Base-by-base conservation (phyloP, 2,888 invertebrate genomes). In the Epiperipatus broadwayi region DNA sequence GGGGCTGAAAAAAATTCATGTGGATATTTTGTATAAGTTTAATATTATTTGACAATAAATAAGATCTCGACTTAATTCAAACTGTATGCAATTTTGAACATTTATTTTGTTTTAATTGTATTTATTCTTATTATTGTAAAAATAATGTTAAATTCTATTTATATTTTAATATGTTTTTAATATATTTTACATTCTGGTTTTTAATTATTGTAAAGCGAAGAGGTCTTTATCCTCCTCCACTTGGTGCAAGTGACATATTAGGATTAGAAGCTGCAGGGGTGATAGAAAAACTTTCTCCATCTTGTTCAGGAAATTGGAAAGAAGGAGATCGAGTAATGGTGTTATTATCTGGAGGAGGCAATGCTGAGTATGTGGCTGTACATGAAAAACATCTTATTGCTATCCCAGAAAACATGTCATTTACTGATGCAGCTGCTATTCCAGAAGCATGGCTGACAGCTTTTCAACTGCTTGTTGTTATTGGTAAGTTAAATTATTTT, bases 361-460 rank as follows among this genome's bases (percentile, higher is more conserved):
- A 60, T 51, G 59, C 59, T 5, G 57, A 60, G 44, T 60, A 52
- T 48, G 58, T 54, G 8, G 49, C 54, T 3, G 51, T 49, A 3
- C 49, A 52, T 15, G 41, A 41, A 37, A 39, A 39, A 10, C 39
- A 44, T 8, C 18, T 37, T 18, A 37, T 46, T 35, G 40, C 37
- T 16, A 39, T 60, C 12, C 58, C 59, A 3, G 27, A 43, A 3
- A 43, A 39, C 7, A 44, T 58, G 45, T 40, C 45, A 10, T 50
- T 54, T 34, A 44, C 41, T 5, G 42, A 50, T 31, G 60, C 59
- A n/a, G 59, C 56, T 21, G 56, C 56, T 7, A 55, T 61, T 27
- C 59, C 60, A 3, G 60, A 60, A 46, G 56, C 53, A 2, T 60
- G 59, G 58, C 48, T 59, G 3, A 59, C 60, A 16, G 59, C 60